Evolutionary conservation across 2,888 invertebrate genomes (phyloP).

Genomic region (Dyspetes luteomarginatus): DNA sequence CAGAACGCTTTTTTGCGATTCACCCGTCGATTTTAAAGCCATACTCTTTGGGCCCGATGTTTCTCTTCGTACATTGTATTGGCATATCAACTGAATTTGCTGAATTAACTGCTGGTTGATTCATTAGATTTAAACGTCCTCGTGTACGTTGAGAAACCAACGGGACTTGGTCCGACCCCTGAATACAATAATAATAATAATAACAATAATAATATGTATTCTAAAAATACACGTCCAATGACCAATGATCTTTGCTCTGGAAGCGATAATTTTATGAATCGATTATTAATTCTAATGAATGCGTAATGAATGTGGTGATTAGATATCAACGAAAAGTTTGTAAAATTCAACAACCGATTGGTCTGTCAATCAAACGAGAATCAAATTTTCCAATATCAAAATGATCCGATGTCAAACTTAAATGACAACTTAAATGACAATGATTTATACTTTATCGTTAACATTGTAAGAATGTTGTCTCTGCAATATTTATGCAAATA

Average conservation of each 20-base stretch:
- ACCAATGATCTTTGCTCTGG: background rate
- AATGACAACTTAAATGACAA: background rate
- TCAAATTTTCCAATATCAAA: background rate
- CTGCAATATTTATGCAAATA: no score
- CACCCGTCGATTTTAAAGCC: conserved; percentile 60
- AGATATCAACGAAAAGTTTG: background rate
- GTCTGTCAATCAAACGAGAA: background rate
- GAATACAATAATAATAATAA: conserved; percentile 23
- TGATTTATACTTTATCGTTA: background rate
- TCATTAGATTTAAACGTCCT: background rate
- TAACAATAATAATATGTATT: conserved; percentile 3
- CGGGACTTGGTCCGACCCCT: conserved; percentile 40
- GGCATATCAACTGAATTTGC: background rate
- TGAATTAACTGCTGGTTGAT: background rate
- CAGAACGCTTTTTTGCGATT: conserved; percentile 16
- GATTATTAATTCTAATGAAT: background rate
- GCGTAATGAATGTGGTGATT: conserved; percentile 16
- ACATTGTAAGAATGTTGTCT: no score
- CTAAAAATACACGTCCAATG: conserved; percentile 6
- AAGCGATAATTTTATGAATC: background rate
- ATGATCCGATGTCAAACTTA: background rate
- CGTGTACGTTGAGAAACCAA: conserved; percentile 38
- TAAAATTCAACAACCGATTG: background rate
- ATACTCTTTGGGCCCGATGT: conserved; percentile 64
- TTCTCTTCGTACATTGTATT: conserved; percentile 11